A percentile compares a stretch with the other conserved stretches of the same genome.
Evolutionary conservation across 1,140 invertebrate species (phyloP).

Genomic region (Palaemon carinicauda): DNA sequence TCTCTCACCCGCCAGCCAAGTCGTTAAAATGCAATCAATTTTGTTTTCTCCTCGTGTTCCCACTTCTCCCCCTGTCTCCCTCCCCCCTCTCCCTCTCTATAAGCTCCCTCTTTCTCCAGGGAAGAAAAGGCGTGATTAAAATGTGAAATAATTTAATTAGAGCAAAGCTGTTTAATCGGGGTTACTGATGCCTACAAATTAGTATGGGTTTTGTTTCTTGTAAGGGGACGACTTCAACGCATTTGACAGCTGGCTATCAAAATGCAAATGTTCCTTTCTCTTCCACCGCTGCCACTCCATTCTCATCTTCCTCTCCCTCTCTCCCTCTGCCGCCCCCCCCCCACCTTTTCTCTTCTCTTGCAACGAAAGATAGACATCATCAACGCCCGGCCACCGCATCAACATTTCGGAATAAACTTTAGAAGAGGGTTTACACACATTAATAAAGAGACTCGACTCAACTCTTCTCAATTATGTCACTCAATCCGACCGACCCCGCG

Average conservation of each 20-base stretch:
- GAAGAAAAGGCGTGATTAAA: slow-evolving; percentile 31
- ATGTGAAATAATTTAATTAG: slow-evolving; percentile 47
- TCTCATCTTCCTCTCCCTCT: no score
- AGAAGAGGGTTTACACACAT: neutral
- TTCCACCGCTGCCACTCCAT: neutral
- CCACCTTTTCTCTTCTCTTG: neutral
- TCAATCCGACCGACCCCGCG: no score
- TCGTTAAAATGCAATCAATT: slow-evolving; percentile 55
- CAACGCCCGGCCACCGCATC: no score
- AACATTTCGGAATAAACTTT: no score
- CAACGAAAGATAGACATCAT: no score
- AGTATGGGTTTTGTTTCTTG: slow-evolving; percentile 38
- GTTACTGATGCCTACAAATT: slow-evolving; percentile 44
- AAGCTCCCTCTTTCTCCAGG: neutral
- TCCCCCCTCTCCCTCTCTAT: neutral
- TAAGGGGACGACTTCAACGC: neutral
- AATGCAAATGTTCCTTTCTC: slow-evolving; percentile 23
- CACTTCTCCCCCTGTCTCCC: neutral
- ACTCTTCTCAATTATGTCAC: no score
- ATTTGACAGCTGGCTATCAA: slow-evolving; percentile 23
- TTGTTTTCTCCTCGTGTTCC: slow-evolving; percentile 44
- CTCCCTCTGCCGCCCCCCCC: no score
- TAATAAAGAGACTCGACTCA: no score
- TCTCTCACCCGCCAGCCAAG: neutral
- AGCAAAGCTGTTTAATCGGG: slow-evolving; percentile 44